Evolutionary conservation across 2,888 invertebrate genomes (phyloP).

Genomic region (Trileptium ribeirensis): DNA sequence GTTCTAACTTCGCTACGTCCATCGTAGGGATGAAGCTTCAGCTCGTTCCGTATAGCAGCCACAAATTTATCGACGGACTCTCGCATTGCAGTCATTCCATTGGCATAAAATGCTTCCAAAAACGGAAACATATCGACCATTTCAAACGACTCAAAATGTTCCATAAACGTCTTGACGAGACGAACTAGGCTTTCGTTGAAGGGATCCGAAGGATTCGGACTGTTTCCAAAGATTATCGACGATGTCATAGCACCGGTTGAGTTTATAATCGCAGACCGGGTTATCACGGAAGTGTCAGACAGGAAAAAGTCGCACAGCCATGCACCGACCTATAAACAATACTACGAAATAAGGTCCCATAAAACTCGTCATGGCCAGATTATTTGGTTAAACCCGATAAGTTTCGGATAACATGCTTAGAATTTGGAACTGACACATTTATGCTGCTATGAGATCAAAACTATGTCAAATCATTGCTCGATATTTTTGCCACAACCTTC

Average conservation of each 20-base stretch:
- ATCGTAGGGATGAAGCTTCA: background rate
- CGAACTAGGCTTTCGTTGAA: background rate
- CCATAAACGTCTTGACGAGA: background rate
- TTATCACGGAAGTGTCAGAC: no score
- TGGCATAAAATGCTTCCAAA: background rate
- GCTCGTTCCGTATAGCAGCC: background rate
- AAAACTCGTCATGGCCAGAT: no score
- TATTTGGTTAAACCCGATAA: no score
- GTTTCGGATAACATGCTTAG: no score
- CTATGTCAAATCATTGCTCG: no score
- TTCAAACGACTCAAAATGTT: background rate
- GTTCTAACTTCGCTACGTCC: background rate
- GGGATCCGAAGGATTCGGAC: background rate
- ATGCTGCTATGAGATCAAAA: no score
- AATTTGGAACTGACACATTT: no score
- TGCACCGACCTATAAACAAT: no score
- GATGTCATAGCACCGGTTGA: background rate
- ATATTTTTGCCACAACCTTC: no score
- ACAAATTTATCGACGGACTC: background rate
- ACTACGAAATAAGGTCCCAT: no score
- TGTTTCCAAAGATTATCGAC: background rate
- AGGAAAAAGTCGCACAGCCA: no score
- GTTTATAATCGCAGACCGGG: no score
- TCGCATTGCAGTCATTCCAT: background rate
- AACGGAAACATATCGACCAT: background rate